phyloP scores from a whole-genome alignment of 2,888 invertebrate genomes.

The Zonitis immaculata region DNA sequence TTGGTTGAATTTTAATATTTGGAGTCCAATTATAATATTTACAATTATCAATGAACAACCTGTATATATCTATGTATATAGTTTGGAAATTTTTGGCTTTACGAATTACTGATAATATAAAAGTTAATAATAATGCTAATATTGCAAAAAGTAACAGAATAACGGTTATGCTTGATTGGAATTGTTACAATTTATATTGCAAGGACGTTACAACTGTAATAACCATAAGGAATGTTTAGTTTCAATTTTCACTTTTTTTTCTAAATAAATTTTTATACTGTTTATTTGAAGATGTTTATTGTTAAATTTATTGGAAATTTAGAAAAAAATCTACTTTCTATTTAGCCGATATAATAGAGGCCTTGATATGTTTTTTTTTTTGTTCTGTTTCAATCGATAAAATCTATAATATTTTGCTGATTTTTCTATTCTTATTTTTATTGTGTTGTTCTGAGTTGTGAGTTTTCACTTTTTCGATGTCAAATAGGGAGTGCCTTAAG shows the following conservation, averaged over 20 bases:
- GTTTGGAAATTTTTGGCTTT: not conserved
- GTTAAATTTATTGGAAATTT: no score
- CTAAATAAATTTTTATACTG: not conserved
- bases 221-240: not conserved
- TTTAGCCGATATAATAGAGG: no score
- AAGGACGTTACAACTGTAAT: not conserved
- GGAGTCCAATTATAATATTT: no score
- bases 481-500: conserved; percentile 14
- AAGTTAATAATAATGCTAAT: not conserved
- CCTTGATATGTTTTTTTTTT: no score
- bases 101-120: no score
- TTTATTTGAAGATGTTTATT: not conserved
- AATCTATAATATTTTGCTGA: no score
- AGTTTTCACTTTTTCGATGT: conserved; percentile 1
- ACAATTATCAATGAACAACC: no score
- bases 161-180: not conserved
- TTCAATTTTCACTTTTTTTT: not conserved
- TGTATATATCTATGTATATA: no score
- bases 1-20: no score
- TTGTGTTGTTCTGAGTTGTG: not conserved
- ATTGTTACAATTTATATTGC: not conserved
- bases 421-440: no score
- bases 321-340: no score
- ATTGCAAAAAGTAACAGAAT: not conserved
- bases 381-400: no score